A percentile compares a stretch with the other conserved stretches of the same genome.
Evolutionary conservation across 1,140 invertebrate genomes (phyloP).

Genomic region (Littorina saxatilis): DNA sequence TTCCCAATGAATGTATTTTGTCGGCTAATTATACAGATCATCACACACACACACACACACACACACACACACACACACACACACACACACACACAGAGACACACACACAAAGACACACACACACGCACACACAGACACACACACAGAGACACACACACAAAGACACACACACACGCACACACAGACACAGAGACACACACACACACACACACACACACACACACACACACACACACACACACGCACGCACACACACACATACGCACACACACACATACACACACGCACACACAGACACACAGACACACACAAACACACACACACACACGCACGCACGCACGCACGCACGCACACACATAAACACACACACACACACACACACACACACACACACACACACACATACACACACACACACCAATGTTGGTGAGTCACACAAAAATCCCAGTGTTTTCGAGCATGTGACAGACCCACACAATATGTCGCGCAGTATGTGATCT

Average conservation of each 20-base stretch:
- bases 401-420: not conserved
- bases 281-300: not conserved
- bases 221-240: not conserved
- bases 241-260: not conserved
- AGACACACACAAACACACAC: not conserved
- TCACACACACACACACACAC: no score
- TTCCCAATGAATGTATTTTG: not conserved
- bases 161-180: no score
- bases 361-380: slow-evolving; percentile 2
- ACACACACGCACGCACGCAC: not conserved
- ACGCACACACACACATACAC: not conserved
- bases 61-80: no score
- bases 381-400: not conserved
- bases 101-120: no score
- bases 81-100: no score
- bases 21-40: not conserved
- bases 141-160: no score
- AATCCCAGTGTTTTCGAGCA: not conserved
- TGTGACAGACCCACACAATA: no score
- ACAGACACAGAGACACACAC: no score
- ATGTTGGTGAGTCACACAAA: not conserved
- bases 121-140: no score
- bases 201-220: no score
- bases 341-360: not conserved
- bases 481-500: not conserved